A percentile compares a stretch with the other conserved stretches of the same genome.
These are phyloP conservation scores for Pangasianodon hypophthalmus DNA, from an alignment of 2,113 vertebrate genomes.

Conservation along the genomic window DNA sequence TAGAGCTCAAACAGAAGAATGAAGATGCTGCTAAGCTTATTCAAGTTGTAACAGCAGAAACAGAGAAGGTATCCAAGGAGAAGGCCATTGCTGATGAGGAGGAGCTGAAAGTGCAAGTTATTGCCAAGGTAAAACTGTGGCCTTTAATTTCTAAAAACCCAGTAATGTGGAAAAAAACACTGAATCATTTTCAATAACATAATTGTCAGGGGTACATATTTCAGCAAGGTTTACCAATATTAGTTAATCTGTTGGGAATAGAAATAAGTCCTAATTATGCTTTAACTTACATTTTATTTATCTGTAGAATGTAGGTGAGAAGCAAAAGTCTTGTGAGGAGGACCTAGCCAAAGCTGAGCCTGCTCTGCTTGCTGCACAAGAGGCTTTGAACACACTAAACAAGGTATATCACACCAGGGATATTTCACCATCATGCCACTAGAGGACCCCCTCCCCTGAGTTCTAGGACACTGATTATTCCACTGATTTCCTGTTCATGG, in stretches of 20 bases:
- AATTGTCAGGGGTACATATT: no score
- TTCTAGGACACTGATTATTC: no score
- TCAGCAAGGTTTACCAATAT: no score
- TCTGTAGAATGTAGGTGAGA: conserved; percentile 73
- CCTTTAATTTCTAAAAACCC: neutral
- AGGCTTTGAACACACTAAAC: conserved; percentile 91
- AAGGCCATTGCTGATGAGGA: conserved; percentile 86
- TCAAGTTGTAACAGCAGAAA: conserved; percentile 86
- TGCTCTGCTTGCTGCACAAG: conserved; percentile 86
- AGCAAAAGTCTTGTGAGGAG: conserved; percentile 88
- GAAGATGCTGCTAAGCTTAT: conserved; percentile 91
- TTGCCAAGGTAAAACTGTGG: conserved; percentile 71
- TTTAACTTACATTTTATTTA: neutral
- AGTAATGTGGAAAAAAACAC: neutral
- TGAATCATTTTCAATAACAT: no score
- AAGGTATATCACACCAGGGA: conserved; percentile 74
- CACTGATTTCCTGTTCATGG: neutral
- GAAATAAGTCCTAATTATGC: no score
- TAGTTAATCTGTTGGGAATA: no score
- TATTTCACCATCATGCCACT: no score
- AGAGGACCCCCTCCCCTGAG: no score
- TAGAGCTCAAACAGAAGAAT: conserved; percentile 90
- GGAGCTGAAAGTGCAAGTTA: conserved; percentile 85
- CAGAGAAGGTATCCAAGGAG: conserved; percentile 87
- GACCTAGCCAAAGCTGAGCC: conserved; percentile 93